Evolutionary conservation across 1,140 invertebrate species (phyloP).

Genomic region (Drosophila pandora): DNA sequence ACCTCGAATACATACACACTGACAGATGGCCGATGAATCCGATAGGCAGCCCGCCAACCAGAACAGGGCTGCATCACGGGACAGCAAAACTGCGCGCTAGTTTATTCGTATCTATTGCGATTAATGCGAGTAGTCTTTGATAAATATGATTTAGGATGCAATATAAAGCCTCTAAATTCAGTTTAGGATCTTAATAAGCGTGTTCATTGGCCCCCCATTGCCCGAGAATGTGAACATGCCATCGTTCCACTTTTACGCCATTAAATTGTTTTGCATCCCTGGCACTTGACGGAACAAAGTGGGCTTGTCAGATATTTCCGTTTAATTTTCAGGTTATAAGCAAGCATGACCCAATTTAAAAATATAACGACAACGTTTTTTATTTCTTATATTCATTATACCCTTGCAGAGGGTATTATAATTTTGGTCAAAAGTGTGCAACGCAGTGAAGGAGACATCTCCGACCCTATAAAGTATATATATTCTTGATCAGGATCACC

Average conservation of each 20-base stretch:
- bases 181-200: background rate
- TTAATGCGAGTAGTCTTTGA: background rate
- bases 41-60: slow-evolving; percentile 59
- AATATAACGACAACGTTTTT: slow-evolving; percentile 11
- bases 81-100: slow-evolving; percentile 9
- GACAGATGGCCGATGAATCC: slow-evolving; percentile 50
- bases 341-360: slow-evolving; percentile 13
- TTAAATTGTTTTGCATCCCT: slow-evolving; percentile 23
- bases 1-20: slow-evolving; percentile 51
- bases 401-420: too few relatives aligned
- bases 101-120: background rate
- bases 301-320: background rate
- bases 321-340: slow-evolving; percentile 21
- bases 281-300: slow-evolving; percentile 7
- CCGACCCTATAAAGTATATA: too few relatives aligned
- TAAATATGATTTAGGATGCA: background rate
- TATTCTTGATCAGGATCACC: too few relatives aligned
- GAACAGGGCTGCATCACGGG: slow-evolving; percentile 54
- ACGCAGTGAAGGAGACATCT: too few relatives aligned
- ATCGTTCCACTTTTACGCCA: background rate
- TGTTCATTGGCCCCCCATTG: background rate
- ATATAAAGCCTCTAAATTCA: background rate
- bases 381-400: slow-evolving; percentile 17
- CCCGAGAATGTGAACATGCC: background rate
- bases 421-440: too few relatives aligned